These are phyloP conservation scores for Leptopterna dolabrata DNA, from an alignment of 2,888 invertebrate species.

Conservation along the genomic window DNA sequence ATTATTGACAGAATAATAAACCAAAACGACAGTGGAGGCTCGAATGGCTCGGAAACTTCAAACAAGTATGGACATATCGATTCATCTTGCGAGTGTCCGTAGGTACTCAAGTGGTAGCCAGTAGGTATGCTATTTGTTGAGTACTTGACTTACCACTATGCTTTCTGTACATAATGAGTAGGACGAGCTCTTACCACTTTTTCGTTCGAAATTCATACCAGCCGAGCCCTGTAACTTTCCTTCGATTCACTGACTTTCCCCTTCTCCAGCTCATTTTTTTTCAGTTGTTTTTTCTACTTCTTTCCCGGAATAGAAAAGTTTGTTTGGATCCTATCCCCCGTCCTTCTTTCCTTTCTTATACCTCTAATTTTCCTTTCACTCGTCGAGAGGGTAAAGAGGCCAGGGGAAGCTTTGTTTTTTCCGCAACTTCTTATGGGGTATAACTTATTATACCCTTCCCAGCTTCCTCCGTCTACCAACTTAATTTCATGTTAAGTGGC, in stretches of 20 bases:
- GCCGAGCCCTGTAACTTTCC: neutral
- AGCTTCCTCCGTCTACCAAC: neutral
- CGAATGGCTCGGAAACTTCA: no score
- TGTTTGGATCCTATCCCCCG: neutral
- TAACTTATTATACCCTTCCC: no score
- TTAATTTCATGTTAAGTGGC: neutral
- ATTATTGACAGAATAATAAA: no score
- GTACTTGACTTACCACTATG: no score
- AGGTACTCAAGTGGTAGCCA: no score
- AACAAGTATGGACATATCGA: no score
- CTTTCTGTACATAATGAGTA: no score
- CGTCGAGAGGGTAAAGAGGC: neutral
- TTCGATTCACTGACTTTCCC: neutral
- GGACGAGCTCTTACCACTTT: no score
- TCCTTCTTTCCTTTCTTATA: neutral
- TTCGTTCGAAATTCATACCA: neutral
- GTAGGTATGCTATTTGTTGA: no score
- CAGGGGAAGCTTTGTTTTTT: neutral
- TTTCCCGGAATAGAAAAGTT: neutral
- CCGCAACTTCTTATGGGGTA: no score
- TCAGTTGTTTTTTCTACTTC: neutral
- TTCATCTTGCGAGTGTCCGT: no score
- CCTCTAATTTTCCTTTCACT: neutral
- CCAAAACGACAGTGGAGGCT: no score
- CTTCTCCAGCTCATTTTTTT: neutral